Percentiles rank a stretch among this genome's conserved stretches.
Evolutionary conservation across 2,113 vertebrate species (phyloP).

Genomic region (Nerophis lumbriciformis): DNA sequence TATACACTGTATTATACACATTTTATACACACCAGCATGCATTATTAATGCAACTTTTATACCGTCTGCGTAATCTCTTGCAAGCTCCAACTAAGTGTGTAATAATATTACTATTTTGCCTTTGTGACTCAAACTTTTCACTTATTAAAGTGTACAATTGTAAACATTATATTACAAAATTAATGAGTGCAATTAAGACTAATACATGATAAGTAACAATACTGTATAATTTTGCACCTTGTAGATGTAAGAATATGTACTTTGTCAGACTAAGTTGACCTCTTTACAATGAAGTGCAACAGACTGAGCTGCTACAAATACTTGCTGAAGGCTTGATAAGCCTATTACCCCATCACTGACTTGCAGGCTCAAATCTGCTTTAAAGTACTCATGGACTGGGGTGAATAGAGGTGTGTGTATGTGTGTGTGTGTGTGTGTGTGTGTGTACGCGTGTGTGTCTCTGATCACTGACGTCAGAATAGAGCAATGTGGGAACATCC

Average conservation of each 20-base stretch:
- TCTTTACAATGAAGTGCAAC: neutral
- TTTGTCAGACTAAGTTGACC: neutral
- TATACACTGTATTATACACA: no score
- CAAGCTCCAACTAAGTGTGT: no score
- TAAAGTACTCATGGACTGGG: neutral
- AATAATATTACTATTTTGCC: no score
- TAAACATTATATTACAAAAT: neutral
- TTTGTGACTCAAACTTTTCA: neutral
- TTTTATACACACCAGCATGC: no score
- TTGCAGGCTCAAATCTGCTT: slow-evolving; percentile 27
- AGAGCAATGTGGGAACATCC: slow-evolving; percentile 57
- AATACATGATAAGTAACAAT: neutral
- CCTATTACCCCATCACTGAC: neutral
- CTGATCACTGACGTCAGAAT: slow-evolving; percentile 44
- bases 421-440: neutral
- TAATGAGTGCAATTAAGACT: neutral
- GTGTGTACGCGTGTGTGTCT: neutral
- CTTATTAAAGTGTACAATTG: neutral
- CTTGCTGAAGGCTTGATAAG: neutral
- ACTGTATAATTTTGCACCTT: neutral
- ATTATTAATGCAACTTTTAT: neutral
- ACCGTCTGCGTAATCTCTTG: neutral
- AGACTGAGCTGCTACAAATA: neutral
- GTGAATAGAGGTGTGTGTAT: slow-evolving; percentile 19
- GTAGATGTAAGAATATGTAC: neutral